Conservation (phyloP, 2,113 vertebrate genomes). For the Poeciliopsis prolifica region DNA sequence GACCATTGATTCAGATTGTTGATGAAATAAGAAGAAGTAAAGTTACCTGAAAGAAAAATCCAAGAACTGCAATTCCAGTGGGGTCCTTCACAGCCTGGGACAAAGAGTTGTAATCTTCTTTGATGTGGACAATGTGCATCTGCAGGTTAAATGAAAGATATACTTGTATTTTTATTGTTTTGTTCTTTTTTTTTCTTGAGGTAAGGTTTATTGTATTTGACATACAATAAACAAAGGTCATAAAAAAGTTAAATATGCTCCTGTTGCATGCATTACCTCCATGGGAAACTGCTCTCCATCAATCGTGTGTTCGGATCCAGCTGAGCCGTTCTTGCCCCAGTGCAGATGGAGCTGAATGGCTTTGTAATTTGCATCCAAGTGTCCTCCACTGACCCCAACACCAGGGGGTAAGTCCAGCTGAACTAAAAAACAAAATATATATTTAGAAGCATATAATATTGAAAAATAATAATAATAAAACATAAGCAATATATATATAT, state of each 20-base stretch:
- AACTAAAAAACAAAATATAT: constrained; percentile 65
- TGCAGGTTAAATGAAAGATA: constrained; percentile 40
- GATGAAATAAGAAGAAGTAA: neutral
- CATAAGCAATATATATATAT: too few species aligned
- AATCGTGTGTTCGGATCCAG: constrained; percentile 85
- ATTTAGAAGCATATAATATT: neutral
- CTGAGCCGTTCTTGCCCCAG: constrained; percentile 75
- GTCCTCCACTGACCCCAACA: constrained; percentile 68
- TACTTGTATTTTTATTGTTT: neutral
- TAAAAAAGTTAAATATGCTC: neutral
- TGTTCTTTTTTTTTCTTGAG: too few species aligned
- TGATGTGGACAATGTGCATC: constrained; percentile 89
- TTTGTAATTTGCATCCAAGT: constrained; percentile 72
- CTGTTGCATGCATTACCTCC: constrained; percentile 79
- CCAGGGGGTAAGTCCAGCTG: constrained; percentile 51
- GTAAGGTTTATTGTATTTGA: neutral
- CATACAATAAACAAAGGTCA: neutral
- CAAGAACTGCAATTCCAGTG: constrained; percentile 82
- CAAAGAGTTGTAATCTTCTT: constrained; percentile 42
- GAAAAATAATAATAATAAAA: too few species aligned
- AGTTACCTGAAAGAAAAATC: constrained; percentile 84
- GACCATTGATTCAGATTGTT: neutral
- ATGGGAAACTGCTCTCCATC: constrained; percentile 83
- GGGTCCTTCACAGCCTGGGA: constrained; percentile 36
- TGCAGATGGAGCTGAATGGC: constrained; percentile 85